Evolutionary conservation across 2,113 vertebrate species (phyloP).

Genomic region (Lontra canadensis): DNA sequence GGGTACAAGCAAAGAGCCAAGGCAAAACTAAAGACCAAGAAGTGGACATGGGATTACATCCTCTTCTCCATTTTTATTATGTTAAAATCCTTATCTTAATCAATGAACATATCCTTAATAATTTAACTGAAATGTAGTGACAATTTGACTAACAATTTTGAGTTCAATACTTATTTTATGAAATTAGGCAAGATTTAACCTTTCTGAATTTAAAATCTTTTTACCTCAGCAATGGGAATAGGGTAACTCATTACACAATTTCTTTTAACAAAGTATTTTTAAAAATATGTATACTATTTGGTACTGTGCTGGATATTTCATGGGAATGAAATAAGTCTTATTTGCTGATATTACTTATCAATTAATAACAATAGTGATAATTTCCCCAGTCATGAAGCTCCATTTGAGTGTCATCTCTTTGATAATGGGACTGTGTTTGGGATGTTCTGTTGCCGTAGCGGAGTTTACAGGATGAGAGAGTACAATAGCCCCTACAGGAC

Average conservation of each 20-base stretch:
- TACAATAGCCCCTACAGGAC: neutral
- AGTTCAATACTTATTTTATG: neutral
- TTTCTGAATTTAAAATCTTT: neutral
- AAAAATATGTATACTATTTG: neutral
- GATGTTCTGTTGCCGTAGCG: too few species aligned
- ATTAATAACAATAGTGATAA: neutral
- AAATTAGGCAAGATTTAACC: neutral
- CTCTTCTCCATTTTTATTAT: neutral
- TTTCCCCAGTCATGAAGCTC: neutral
- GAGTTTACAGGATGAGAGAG: neutral
- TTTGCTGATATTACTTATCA: neutral
- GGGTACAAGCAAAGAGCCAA: neutral
- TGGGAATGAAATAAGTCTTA: neutral
- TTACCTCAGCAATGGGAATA: neutral
- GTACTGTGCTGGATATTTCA: neutral
- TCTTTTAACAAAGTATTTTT: constrained; percentile 4
- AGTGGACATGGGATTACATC: neutral
- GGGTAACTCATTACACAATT: neutral
- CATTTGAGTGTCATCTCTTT: neutral
- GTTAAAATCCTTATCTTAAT: neutral
- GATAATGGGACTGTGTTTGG: too few species aligned
- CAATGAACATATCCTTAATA: neutral
- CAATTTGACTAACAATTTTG: neutral
- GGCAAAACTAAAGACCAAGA: neutral
- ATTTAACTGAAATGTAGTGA: neutral